Evolutionary conservation across 2,797 vertebrate genomes (phyloP).

Genomic region (Rhadinocentrus ornatus): DNA sequence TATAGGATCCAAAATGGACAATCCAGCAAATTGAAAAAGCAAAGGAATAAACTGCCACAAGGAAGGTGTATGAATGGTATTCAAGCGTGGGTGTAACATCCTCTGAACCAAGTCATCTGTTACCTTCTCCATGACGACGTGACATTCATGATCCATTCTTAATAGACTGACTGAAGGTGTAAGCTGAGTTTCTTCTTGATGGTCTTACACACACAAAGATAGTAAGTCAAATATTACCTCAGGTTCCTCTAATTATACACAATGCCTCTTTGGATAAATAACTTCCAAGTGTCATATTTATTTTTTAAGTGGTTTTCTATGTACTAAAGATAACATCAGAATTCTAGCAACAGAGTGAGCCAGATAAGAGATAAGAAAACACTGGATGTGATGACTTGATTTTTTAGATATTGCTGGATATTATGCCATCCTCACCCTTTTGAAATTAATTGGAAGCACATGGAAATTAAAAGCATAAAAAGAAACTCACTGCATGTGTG

Average conservation of each 20-base stretch:
- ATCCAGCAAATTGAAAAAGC: slow-evolving; percentile 3
- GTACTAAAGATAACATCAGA: neutral
- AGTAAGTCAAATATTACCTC: neutral
- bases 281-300: neutral
- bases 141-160: slow-evolving; percentile 29
- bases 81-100: neutral
- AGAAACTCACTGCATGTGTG: neutral
- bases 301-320: neutral
- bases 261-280: neutral
- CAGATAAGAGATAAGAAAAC: neutral
- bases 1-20: slow-evolving; percentile 6
- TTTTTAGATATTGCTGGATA: neutral
- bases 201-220: slow-evolving; percentile 2
- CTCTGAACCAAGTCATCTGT: neutral
- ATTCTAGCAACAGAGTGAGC: neutral
- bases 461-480: slow-evolving; percentile 1
- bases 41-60: neutral
- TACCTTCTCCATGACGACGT: slow-evolving; percentile 7
- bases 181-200: slow-evolving; percentile 8
- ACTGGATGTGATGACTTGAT: neutral
- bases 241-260: neutral
- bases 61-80: slow-evolving; percentile 8
- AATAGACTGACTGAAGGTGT: slow-evolving; percentile 1
- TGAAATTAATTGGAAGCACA: neutral
- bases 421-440: neutral